Conservation (phyloP, 2,888 invertebrate species). For the Lochmaea crataegi region DNA sequence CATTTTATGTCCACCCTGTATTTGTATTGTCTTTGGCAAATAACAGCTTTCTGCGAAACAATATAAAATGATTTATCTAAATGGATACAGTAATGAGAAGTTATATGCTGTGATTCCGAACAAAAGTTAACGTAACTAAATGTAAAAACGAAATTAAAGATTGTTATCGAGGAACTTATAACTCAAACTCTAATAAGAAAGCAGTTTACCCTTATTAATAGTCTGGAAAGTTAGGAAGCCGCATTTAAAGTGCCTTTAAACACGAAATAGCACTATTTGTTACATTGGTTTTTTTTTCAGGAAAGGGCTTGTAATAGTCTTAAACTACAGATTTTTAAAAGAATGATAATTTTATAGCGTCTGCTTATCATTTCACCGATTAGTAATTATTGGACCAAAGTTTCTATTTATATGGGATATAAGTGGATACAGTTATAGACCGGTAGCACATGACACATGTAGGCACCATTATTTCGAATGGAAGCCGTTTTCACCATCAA, state of each 20-base stretch:
- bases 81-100: slow-evolving; percentile 3
- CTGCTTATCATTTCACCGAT: no score
- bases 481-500: no score
- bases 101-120: slow-evolving; percentile 1
- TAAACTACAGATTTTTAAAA: neutral
- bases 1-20: no score
- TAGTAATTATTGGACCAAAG: no score
- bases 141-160: slow-evolving; percentile 65
- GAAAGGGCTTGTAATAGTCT: slow-evolving; percentile 18
- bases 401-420: no score
- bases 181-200: slow-evolving; percentile 66
- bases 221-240: slow-evolving; percentile 55
- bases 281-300: slow-evolving; percentile 44
- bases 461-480: no score
- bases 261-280: slow-evolving; percentile 61
- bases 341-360: no score
- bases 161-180: slow-evolving; percentile 64
- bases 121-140: slow-evolving; percentile 39
- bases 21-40: neutral
- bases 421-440: no score
- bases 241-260: slow-evolving; percentile 59
- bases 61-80: slow-evolving; percentile 11
- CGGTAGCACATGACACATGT: no score
- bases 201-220: slow-evolving; percentile 63
- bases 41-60: slow-evolving; percentile 4